Evolutionary conservation across 2,888 invertebrate species (phyloP), one percentile per base, ranked within the genome.

Genomic region (Folsomia manolachei): DNA sequence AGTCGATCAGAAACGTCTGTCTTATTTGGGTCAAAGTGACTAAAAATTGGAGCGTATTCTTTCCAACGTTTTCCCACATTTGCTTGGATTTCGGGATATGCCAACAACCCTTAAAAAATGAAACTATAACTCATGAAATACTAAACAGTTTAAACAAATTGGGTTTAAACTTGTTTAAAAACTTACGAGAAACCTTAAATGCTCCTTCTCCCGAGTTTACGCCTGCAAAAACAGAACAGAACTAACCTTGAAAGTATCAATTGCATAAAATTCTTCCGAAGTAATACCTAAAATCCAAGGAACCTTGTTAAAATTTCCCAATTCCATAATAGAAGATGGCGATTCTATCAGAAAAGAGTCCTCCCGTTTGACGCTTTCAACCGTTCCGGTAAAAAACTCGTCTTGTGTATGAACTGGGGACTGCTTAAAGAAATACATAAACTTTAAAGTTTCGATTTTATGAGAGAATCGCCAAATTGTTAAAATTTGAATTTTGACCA

Each of bases 231-330:
- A n/a, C n/a, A n/a, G n/a, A n/a, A n/a, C n/a, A n/a, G n/a, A n/a
- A n/a, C n/a, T n/a, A n/a, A n/a, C n/a, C n/a, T n/a, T n/a, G n/a
- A n/a, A n/a, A n/a, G n/a, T n/a, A n/a, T n/a, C n/a, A n/a, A n/a
- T n/a, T n/a, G n/a, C n/a, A n/a, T n/a, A n/a, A n/a, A n/a, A n/a
- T n/a, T n/a, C n/a, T n/a, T n/a, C n/a, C n/a, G n/a, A n/a, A n/a
- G n/a, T n/a, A n/a, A n/a, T n/a, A 0, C 80, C 78, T 23, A 75
- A 52, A 67, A 80, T 76, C 70, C 75, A 75, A 1, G 80, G 78
- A 60, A 80, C 79, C 25, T 74, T 72, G 61, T 77, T 78, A 62
- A 80, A 80, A 27, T 76, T 73, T 24, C 80, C 80, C 11, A 64
- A 67, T 51, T 75, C 69, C 27, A 79, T 52, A 14, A 80, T 63